Percentiles rank a stretch among this genome's conserved stretches.
phyloP scores from a whole-genome alignment of 2,888 invertebrate species.

The Agrilus biguttatus region DNA sequence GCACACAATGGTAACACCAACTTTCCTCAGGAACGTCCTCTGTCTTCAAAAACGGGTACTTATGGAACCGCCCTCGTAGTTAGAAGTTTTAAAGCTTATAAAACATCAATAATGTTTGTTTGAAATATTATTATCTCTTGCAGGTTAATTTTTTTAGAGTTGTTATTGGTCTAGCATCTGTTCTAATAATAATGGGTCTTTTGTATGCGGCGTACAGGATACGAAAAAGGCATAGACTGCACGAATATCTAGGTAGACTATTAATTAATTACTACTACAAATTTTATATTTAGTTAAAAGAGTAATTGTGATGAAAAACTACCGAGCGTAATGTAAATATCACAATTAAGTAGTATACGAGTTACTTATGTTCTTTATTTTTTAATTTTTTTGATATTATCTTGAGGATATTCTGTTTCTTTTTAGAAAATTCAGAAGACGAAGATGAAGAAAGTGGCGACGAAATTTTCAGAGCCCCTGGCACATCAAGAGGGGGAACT shows the following conservation, averaged over 20 bases:
- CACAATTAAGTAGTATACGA: background rate
- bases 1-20: no score
- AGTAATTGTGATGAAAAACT: no score
- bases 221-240: constrained; percentile 10
- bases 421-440: constrained; percentile 16
- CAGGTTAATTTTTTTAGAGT: constrained; percentile 10
- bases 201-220: constrained; percentile 6
- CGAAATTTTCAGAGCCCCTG: constrained; percentile 13
- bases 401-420: background rate
- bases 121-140: background rate
- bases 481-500: constrained; percentile 9
- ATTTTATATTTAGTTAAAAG: background rate
- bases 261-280: no score
- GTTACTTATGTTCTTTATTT: constrained; percentile 3
- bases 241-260: constrained; percentile 8
- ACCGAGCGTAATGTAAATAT: no score
- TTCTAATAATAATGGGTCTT: constrained; percentile 7
- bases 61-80: no score
- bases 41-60: no score
- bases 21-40: no score
- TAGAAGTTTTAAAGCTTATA: no score
- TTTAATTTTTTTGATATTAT: no score
- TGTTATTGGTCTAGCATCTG: constrained; percentile 6
- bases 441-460: constrained; percentile 15
- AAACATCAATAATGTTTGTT: no score